phyloP scores from a whole-genome alignment of 2,888 invertebrate genomes.

The Oeneis ivallda region DNA sequence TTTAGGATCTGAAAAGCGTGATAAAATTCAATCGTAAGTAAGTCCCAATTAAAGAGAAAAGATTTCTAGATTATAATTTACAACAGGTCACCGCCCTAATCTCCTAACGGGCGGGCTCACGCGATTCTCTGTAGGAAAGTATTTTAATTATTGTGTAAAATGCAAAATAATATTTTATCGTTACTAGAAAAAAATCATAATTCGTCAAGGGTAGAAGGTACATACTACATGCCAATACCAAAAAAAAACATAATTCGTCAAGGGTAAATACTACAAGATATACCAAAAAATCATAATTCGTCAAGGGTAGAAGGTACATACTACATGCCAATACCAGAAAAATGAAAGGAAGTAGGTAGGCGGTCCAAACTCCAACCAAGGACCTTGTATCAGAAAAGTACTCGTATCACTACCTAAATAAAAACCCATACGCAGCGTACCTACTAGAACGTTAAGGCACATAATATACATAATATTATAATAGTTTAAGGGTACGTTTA shows the following conservation, averaged over 20 bases:
- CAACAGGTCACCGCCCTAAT: background rate
- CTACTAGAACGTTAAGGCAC: too few species aligned
- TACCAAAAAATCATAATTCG: background rate
- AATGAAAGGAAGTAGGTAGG: too few species aligned
- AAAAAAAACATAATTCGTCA: too few species aligned
- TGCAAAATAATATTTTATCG: background rate
- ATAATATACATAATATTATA: too few species aligned
- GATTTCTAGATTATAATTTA: background rate
- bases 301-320: background rate
- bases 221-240: too few species aligned
- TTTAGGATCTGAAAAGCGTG: background rate
- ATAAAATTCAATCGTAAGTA: background rate
- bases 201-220: background rate
- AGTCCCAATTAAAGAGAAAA: background rate
- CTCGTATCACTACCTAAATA: too few species aligned
- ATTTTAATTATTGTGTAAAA: background rate
- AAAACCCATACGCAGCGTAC: too few species aligned
- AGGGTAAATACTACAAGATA: too few species aligned
- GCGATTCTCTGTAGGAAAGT: background rate
- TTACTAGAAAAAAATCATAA: background rate
- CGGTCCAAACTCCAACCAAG: too few species aligned
- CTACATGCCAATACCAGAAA: too few species aligned
- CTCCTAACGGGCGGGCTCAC: background rate
- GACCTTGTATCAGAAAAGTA: too few species aligned
- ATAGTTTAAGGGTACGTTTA: too few species aligned